A percentile compares a stretch with the other conserved stretches of the same genome.
These are phyloP conservation scores for Austrofundulus limnaeus DNA, from an alignment of 2,113 vertebrate species.

Conservation along the genomic window DNA sequence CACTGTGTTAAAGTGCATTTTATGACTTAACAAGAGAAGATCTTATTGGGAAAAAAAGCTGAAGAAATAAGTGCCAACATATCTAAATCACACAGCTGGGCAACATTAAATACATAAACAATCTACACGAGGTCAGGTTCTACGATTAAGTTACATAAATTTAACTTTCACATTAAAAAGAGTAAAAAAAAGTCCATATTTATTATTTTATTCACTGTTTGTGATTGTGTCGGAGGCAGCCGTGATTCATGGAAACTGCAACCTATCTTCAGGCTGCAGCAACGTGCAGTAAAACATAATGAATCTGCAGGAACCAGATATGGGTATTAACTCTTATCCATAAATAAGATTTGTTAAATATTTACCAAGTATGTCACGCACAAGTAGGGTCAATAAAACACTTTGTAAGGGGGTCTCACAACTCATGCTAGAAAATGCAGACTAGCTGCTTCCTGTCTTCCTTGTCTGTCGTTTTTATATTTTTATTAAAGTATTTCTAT, in stretches of 20 bases:
- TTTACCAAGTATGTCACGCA: slow-evolving; percentile 26
- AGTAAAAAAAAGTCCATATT: background rate
- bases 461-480: background rate
- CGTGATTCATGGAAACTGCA: slow-evolving; percentile 18
- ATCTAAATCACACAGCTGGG: background rate
- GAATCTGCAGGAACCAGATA: slow-evolving; percentile 50
- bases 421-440: background rate
- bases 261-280: slow-evolving; percentile 49
- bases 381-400: slow-evolving; percentile 21
- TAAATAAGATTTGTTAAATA: slow-evolving; percentile 47
- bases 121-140: background rate
- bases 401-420: background rate
- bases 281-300: slow-evolving; percentile 29
- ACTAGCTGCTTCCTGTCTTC: background rate
- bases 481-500: too few relatives aligned
- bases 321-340: slow-evolving; percentile 13
- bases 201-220: slow-evolving; percentile 14
- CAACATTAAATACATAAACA: background rate
- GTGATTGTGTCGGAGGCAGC: slow-evolving; percentile 24
- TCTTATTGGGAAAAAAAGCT: background rate
- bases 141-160: slow-evolving; percentile 5
- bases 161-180: slow-evolving; percentile 8
- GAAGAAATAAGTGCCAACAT: background rate
- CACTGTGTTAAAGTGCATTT: background rate
- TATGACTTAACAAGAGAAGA: background rate